Evolutionary conservation across 2,888 invertebrate genomes (phyloP), one percentile per base, ranked within the genome.

Genomic region (Tetragonisca angustula): DNA sequence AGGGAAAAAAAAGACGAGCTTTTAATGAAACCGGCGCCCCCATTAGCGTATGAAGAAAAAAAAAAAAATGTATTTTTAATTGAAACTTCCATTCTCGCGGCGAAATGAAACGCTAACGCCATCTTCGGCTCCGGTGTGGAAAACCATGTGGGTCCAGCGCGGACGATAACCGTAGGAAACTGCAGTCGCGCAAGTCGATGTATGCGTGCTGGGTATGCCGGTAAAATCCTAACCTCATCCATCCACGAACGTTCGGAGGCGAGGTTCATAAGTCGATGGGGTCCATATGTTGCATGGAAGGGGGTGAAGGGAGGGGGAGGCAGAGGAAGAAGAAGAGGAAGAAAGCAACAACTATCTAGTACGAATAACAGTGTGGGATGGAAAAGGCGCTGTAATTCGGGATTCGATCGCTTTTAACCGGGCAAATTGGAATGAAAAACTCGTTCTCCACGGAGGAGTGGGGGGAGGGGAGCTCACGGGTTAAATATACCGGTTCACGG

Each of bases 141-240:
- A 89, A 86, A 69, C 67, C 24, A 32, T 59, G 36, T 77, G 21
- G 65, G 56, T 76, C 77, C 76, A 74, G 70, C 83, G 81, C 83
- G 77, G 90, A 88, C 87, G 90, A 92, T 91, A 90, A 89, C 76
- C 86, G 89, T 85, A 92, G 92, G 88, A 83, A 92, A 81, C 92
- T 92, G 84, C 83, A 86, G 65, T 49, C 74, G n/a, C 27, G 70
- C 67, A 59, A 86, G 27, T 87, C 88, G 84, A 87, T 88, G 75
- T 15, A 19, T n/a, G 19, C 24, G 19, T 75, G 87, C 62, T 75
- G 78, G 81, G 84, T 89, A 87, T 69, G 76, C 2, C 27, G 6
- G 2, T 24, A 32, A 21, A 56, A 43, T 15, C 43, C 6, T 24
- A 15, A 0, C 4, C 13, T 24, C 61, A 4, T 11, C 19, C 5